Evolutionary conservation across 2,113 vertebrate species (phyloP).

Genomic region (Kryptolebias marmoratus): DNA sequence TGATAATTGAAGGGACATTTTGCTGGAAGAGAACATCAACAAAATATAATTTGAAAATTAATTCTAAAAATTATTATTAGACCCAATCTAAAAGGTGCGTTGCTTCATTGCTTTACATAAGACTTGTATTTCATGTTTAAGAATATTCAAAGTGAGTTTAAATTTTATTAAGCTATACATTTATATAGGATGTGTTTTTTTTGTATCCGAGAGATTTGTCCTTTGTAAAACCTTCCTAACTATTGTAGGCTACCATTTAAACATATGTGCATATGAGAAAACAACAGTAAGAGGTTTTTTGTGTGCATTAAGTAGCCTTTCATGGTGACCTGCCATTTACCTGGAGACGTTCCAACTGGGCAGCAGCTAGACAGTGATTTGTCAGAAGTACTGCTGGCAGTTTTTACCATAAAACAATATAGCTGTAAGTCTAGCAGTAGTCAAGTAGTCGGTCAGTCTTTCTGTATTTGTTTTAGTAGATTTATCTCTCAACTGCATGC

Average conservation of each 20-base stretch:
- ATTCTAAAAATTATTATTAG: too few relatives aligned
- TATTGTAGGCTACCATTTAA: slow-evolving; percentile 3
- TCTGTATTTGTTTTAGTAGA: slow-evolving; percentile 33
- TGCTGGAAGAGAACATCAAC: too few relatives aligned
- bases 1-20: too few relatives aligned
- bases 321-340: slow-evolving; percentile 34
- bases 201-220: neutral
- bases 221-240: neutral
- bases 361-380: slow-evolving; percentile 47
- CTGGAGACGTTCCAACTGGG: slow-evolving; percentile 39
- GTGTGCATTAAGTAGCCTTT: slow-evolving; percentile 32
- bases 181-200: too few relatives aligned
- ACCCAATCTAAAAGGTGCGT: too few relatives aligned
- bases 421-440: slow-evolving; percentile 28
- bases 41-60: too few relatives aligned
- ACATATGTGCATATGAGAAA: neutral
- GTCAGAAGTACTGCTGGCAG: slow-evolving; percentile 42
- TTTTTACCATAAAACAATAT: slow-evolving; percentile 30
- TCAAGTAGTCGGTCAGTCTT: slow-evolving; percentile 38
- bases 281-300: slow-evolving; percentile 35
- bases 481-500: slow-evolving; percentile 21
- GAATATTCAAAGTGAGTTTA: too few relatives aligned
- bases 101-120: too few relatives aligned
- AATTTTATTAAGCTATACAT: too few relatives aligned
- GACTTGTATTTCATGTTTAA: too few relatives aligned